Conservation (phyloP, 2,113 vertebrate species). For the Petrocephalus zakoni region DNA sequence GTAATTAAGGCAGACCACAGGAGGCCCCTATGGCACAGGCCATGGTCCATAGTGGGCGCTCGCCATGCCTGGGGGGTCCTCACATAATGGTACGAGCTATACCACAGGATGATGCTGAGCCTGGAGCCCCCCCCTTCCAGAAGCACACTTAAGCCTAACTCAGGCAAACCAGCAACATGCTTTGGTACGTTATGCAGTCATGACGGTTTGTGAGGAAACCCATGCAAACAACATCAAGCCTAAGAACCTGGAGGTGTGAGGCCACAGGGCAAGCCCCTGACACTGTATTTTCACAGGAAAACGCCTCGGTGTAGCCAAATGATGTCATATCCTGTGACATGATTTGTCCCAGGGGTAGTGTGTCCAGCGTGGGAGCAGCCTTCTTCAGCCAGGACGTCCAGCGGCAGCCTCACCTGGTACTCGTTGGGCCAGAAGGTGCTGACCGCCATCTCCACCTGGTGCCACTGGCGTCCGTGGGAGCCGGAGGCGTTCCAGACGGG, state of each 20-base stretch:
- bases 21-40: neutral
- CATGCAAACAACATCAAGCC: neutral
- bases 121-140: neutral
- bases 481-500: slow-evolving; percentile 84
- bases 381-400: neutral
- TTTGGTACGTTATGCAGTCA: neutral
- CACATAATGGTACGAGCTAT: neutral
- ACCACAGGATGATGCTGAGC: neutral
- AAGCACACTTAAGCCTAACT: neutral
- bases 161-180: neutral
- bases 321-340: neutral
- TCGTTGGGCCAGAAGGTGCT: slow-evolving; percentile 97
- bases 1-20: slow-evolving; percentile 56
- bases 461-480: slow-evolving; percentile 84
- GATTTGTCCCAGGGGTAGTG: neutral
- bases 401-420: slow-evolving; percentile 75
- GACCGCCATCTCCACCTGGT: slow-evolving; percentile 90
- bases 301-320: neutral
- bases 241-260: neutral
- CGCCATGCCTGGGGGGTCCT: neutral
- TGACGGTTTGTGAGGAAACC: neutral
- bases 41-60: neutral
- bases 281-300: neutral
- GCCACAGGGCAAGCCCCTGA: neutral
- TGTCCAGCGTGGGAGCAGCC: neutral